Conservation (phyloP, 2,888 invertebrate genomes). For the Erannis defoliaria region DNA sequence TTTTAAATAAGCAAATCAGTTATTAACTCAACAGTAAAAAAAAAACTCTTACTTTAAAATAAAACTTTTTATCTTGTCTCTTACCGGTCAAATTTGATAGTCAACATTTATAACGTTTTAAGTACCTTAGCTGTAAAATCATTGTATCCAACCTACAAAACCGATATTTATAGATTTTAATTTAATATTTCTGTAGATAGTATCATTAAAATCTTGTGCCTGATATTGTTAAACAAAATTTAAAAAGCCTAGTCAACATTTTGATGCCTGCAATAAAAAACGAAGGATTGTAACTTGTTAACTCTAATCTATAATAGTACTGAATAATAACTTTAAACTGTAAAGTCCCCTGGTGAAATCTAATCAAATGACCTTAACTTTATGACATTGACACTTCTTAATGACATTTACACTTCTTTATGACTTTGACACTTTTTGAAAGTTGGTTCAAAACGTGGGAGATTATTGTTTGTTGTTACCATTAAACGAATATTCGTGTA, state of each 20-base stretch:
- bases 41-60: too few species aligned
- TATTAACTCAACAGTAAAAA: too few species aligned
- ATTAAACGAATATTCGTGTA: not conserved
- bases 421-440: not conserved
- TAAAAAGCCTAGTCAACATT: not conserved
- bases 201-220: too few species aligned
- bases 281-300: slow-evolving; percentile 7
- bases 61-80: too few species aligned
- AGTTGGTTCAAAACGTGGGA: slow-evolving; percentile 11
- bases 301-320: slow-evolving; percentile 10
- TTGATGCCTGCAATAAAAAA: slow-evolving; percentile 7
- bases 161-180: too few species aligned
- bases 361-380: slow-evolving; percentile 18
- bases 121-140: too few species aligned
- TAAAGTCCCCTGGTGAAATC: too few species aligned
- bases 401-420: slow-evolving; percentile 2
- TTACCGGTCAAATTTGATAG: too few species aligned
- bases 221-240: not conserved
- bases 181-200: too few species aligned
- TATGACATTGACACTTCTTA: slow-evolving; percentile 22
- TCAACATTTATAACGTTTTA: too few species aligned
- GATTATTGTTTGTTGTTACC: slow-evolving; percentile 28
- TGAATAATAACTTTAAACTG: slow-evolving; percentile 12
- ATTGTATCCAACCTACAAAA: too few species aligned
- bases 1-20: too few species aligned